Conservation (phyloP, 2,888 invertebrate species). For the Miltochrista miniata region DNA sequence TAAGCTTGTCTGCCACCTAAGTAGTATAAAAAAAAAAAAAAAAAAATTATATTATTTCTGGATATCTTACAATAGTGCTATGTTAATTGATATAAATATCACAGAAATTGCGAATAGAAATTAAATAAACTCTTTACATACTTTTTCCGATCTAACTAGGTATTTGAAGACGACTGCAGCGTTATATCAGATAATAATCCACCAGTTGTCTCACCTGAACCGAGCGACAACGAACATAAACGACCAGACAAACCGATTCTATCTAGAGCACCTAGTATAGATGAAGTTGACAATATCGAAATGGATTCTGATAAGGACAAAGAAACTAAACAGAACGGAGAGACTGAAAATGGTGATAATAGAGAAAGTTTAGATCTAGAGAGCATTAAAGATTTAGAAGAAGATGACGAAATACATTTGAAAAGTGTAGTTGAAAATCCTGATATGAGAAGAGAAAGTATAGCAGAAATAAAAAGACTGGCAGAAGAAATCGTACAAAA, state of each 20-base stretch:
- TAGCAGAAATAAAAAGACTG: slow-evolving; percentile 76
- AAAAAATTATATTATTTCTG: too few species aligned
- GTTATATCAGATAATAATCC: slow-evolving; percentile 83
- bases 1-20: too few species aligned
- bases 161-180: slow-evolving; percentile 84
- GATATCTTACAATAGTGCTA: too few species aligned
- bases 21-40: too few species aligned
- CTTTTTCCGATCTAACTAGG: slow-evolving; percentile 52
- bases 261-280: slow-evolving; percentile 78
- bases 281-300: slow-evolving; percentile 75
- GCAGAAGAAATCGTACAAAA: slow-evolving; percentile 80
- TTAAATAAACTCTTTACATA: too few species aligned
- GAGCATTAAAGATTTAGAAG: slow-evolving; percentile 80
- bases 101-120: too few species aligned
- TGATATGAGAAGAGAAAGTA: slow-evolving; percentile 74
- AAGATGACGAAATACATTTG: slow-evolving; percentile 64
- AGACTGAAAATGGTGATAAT: slow-evolving; percentile 82
- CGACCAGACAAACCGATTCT: slow-evolving; percentile 66
- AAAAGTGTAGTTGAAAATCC: slow-evolving; percentile 76
- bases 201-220: slow-evolving; percentile 77
- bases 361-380: slow-evolving; percentile 64
- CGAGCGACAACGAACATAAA: slow-evolving; percentile 73
- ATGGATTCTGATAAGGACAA: slow-evolving; percentile 68
- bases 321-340: slow-evolving; percentile 74
- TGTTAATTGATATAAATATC: too few species aligned